Evolutionary conservation across 2,888 invertebrate species (phyloP).

Genomic region (Creontiades dilutus): DNA sequence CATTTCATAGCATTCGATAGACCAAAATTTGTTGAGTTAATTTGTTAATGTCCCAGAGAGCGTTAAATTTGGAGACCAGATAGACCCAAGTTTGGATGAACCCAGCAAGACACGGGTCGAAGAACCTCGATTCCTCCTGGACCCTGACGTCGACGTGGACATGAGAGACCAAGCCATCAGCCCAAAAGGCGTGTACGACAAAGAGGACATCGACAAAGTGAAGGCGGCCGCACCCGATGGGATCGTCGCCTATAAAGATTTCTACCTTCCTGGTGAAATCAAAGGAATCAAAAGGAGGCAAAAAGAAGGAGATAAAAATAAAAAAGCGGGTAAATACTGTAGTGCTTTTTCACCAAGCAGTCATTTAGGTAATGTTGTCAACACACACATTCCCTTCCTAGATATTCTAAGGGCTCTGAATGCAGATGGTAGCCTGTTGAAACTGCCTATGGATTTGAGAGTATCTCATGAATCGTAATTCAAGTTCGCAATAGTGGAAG

Average conservation of each 20-base stretch:
- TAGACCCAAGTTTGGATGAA: too few species aligned
- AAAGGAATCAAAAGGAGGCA: background rate
- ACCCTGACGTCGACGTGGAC: background rate
- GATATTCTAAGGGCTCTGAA: too few species aligned
- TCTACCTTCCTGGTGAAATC: background rate
- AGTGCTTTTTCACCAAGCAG: background rate
- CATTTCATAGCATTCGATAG: too few species aligned
- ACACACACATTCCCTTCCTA: too few species aligned
- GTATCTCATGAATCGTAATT: too few species aligned
- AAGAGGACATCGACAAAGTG: background rate
- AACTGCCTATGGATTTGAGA: too few species aligned
- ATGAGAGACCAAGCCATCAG: background rate
- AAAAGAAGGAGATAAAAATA: background rate
- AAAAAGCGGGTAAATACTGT: background rate
- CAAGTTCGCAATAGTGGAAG: too few species aligned
- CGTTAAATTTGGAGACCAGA: too few species aligned
- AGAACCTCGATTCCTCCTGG: background rate
- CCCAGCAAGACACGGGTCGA: background rate
- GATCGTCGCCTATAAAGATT: slow-evolving; percentile 43
- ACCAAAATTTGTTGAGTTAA: too few species aligned
- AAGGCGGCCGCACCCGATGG: slow-evolving; percentile 31
- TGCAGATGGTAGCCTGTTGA: too few species aligned
- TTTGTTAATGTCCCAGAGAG: too few species aligned
- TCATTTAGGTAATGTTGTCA: too few species aligned
- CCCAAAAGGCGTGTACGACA: slow-evolving; percentile 10